Base-by-base conservation (phyloP, 2,888 invertebrate species). In the Salticus scenicus region DNA sequence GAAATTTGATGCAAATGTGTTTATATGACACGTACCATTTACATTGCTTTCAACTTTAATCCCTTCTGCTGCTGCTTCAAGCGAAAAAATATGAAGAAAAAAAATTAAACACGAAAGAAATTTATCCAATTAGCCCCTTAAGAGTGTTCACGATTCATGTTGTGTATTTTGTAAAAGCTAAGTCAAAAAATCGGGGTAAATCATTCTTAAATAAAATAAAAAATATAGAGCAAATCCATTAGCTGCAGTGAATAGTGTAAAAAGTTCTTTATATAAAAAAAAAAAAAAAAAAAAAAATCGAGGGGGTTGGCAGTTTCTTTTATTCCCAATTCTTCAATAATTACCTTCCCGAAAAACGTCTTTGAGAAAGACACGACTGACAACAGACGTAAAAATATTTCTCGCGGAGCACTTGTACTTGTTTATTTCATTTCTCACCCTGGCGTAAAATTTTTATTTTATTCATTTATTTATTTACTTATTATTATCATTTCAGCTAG, bases 241-340 rank as follows among this genome's bases (percentile, higher is more conserved):
- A 77, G 77, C 73, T 10, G 10, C 37, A 75, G 71, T 67, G 51
- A 41, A 72, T 67, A 83, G 77, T 77, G 77, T 83, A 83, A 83
- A 83, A 83, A 73, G 27, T 67, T 82, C 71, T 76, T 70, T 28
- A 27, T 17, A n/a, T n/a, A n/a, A n/a, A n/a, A n/a, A n/a, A n/a
- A n/a, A n/a, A n/a, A n/a, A n/a, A n/a, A n/a, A n/a, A n/a, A n/a
- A n/a, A n/a, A n/a, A n/a, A n/a, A n/a, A n/a, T n/a, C n/a, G 33
- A 27, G 33, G 28, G 69, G 37, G n/a, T 24, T 37, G 47, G 79
- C 66, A 47, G 51, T 20, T 51, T 51, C 30, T 37, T 57, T 71
- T 76, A 83, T 83, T 83, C 83, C 71, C 82, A 76, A 83, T 77
- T 83, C 83, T 73, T 72, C 72, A 82, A 83, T 83, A 83, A 83